Evolutionary conservation across 2,113 vertebrate species (phyloP), one percentile per base, ranked within the genome.

Genomic region (Antidorcas marsupialis): DNA sequence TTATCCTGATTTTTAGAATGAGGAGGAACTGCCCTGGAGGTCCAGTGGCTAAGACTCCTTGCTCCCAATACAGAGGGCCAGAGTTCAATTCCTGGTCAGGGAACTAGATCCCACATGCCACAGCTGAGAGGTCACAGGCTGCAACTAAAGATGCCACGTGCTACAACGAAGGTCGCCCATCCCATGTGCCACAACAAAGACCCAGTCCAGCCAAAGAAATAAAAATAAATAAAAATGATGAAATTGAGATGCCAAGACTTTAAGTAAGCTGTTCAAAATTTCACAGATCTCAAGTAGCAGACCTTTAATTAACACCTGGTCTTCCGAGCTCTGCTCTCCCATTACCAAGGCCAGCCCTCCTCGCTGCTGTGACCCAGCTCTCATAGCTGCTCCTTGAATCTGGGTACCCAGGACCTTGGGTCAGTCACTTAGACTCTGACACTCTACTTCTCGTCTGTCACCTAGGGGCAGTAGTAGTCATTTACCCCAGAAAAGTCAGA

Each of bases 121-220:
- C 67, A 2, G n/a, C n/a, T 74, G 67, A 74, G 10, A 23, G 5
- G 13, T 39, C 10, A 6, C 5, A 3, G 6, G 17, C 17, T 71
- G n/a, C 19, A 36, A 5, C n/a, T 36, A 71, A 36, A 21, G 9
- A 71, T 36, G 10, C n/a, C 67, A 39, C 67, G 3, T 6, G n/a
- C n/a, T 39, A 11, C 10, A 71, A 6, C 1, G 67, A 39, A 71
- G 67, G n/a, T 3, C 2, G 0, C 39, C 21, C n/a, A 0, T 39
- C 67, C 10, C n/a, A 74, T 6, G 21, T 23, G n/a, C 67, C 4
- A 1, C 67, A 39, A 74, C n/a, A 74, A n/a, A 74, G n/a, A 39
- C 67, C 19, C 5, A 0, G 67, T 12, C 67, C 19, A 39, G 67
- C 21, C 67, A 39, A 39, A 74, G n/a, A 23, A 36, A 39, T 12